A percentile compares a stretch with the other conserved stretches of the same genome.
Evolutionary conservation across 2,888 invertebrate genomes (phyloP).

Genomic region (Epinotia nisella): DNA sequence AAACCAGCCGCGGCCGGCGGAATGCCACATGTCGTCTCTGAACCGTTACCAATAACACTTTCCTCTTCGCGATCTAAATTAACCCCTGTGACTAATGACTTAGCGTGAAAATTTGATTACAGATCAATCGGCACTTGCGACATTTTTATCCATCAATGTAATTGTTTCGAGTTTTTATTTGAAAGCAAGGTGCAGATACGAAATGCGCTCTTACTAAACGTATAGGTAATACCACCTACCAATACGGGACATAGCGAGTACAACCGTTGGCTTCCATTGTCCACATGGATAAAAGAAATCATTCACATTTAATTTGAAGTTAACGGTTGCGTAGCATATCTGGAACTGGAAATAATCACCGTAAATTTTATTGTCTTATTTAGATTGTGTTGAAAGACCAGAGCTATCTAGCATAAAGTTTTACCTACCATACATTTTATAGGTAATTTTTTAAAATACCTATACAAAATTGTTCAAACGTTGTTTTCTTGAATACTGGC

Average conservation of each 20-base stretch:
- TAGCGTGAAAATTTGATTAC: constrained; percentile 73
- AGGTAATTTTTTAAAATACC: no score
- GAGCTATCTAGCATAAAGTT: no score
- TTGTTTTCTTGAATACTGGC: no score
- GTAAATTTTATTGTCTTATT: neutral
- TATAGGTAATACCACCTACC: constrained; percentile 44
- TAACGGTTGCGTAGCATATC: neutral
- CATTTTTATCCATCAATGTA: constrained; percentile 69
- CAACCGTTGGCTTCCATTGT: constrained; percentile 36
- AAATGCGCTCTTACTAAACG: constrained; percentile 55
- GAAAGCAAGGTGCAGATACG: constrained; percentile 80
- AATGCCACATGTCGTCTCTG: constrained; percentile 74
- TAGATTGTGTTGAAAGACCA: no score
- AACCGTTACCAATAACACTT: constrained; percentile 65
- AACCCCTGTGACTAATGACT: constrained; percentile 67
- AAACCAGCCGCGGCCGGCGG: constrained; percentile 69
- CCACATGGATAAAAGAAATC: constrained; percentile 22
- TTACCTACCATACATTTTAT: no score
- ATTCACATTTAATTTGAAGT: constrained; percentile 9
- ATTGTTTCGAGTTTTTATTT: constrained; percentile 82
- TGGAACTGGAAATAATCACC: neutral
- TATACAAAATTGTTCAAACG: no score
- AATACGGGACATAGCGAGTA: constrained; percentile 25
- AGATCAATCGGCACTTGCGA: constrained; percentile 67
- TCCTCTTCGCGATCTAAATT: constrained; percentile 63